Evolutionary conservation across 1,140 invertebrate genomes (phyloP).

Genomic region (Neodiprion virginianus): DNA sequence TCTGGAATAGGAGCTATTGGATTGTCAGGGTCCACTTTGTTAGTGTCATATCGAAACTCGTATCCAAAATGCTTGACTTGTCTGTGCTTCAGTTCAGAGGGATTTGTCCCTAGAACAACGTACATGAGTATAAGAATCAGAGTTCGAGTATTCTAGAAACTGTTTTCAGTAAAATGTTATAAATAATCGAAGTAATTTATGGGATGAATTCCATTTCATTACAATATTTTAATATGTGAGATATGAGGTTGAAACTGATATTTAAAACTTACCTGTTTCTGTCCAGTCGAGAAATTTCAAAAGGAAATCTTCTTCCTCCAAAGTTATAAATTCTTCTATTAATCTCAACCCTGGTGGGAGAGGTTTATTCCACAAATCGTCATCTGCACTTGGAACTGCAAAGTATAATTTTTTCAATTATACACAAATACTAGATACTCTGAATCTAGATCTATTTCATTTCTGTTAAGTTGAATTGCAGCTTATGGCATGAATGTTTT

Average conservation of each 20-base stretch:
- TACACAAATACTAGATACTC: conserved; percentile 3
- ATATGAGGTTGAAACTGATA: conserved; percentile 7
- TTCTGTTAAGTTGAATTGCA: not conserved
- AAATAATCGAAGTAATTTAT: not conserved
- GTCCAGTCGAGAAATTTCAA: conserved; percentile 70
- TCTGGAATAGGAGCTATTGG: conserved; percentile 77
- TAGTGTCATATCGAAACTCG: conserved; percentile 90
- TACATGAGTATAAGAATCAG: conserved; percentile 2
- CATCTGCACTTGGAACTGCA: conserved; percentile 54
- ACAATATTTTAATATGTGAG: too few relatives aligned
- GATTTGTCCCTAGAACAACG: conserved; percentile 32
- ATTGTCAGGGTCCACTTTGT: conserved; percentile 80
- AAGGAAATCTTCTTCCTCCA: conserved; percentile 74
- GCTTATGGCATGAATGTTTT: conserved; percentile 7
- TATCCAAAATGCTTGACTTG: conserved; percentile 93
- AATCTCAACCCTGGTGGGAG: conserved; percentile 78
- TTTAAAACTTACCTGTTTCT: conserved; percentile 39
- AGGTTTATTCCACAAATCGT: conserved; percentile 36
- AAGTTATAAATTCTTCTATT: conserved; percentile 76
- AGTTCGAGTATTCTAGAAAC: conserved; percentile 11
- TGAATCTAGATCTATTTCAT: not conserved
- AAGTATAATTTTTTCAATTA: conserved; percentile 19
- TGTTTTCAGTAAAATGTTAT: conserved; percentile 8
- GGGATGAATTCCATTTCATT: too few relatives aligned
- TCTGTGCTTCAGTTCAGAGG: conserved; percentile 78